Base-by-base conservation (phyloP, 2,888 invertebrate species). In the Torymus aiolomorphi region DNA sequence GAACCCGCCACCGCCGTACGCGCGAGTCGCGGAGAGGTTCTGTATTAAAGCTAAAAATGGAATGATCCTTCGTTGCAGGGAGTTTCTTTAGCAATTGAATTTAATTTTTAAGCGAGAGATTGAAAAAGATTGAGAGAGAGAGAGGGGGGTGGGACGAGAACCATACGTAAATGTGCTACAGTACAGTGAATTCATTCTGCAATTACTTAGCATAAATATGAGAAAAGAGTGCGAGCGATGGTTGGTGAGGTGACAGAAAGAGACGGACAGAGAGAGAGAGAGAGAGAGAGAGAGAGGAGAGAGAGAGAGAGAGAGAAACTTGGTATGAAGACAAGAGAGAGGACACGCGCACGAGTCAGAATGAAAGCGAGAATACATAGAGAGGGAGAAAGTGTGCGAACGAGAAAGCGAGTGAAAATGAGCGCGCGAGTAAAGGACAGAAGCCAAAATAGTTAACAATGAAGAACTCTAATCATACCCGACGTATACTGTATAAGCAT, bases 151-250 rank as follows among this genome's bases (percentile, higher is more conserved):
- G 42, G 4, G 42, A 10, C 42, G 65, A 54, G 13, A 65, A 61
- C 12, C 62, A 4, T 31, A 65, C 57, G 57, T 73, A 73, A 79
- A 82, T 24, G 84, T 84, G 83, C 83, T 84, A 83, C 83, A 84
- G 85, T 85, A 85, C 84, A 84, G 82, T 86, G 81, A 84, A 85
- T 83, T 81, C 82, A 87, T 88, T 85, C 88, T 89, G 88, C 86
- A 87, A 87, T 88, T 88, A 42, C 42, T 5, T 42, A 89, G 85
- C 85, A 82, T 88, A 86, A 86, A 84, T 73, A 63, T 62, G 57
- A 31, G 52, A 24, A 62, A n/a, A 18, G 66, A 51, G n/a, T 18
- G 63, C 42, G 57, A 73, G 57, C 31, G 56, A 42, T 42, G 42
- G 42, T 42, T 42, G 42, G 5, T 8, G 42, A 42, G 42, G 42